Percentiles rank a stretch among this genome's conserved stretches.
Conservation (phyloP, 2,797 vertebrate genomes). For the Emydoidea blandingii region DNA sequence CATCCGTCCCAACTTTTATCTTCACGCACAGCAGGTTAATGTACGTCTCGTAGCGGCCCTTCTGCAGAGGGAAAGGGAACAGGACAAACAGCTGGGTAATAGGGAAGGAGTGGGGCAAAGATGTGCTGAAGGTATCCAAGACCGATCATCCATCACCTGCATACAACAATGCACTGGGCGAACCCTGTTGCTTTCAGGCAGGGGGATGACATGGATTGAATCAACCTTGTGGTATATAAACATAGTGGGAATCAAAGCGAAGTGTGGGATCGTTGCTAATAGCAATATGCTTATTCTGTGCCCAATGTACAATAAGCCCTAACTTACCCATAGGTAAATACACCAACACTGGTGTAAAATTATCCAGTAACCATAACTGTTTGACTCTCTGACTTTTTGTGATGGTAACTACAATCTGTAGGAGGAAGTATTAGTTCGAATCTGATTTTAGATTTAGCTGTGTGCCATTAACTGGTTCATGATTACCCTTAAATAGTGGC, state of each 20-base stretch:
- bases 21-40: constrained; percentile 92
- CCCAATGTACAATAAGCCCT: no score
- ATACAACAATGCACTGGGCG: neutral
- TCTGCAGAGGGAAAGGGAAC: constrained; percentile 82
- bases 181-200: neutral
- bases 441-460: no score
- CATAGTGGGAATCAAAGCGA: neutral
- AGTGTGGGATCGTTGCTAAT: neutral
- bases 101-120: neutral
- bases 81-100: constrained; percentile 35
- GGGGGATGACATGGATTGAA: neutral
- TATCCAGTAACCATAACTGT: neutral
- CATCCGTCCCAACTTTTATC: constrained; percentile 89
- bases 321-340: no score
- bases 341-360: neutral
- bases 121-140: neutral
- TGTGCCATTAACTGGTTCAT: neutral
- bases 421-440: no score
- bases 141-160: neutral
- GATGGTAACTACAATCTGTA: neutral
- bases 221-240: neutral
- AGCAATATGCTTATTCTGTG: no score
- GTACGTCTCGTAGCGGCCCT: constrained; percentile 95
- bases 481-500: neutral
- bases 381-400: neutral